Evolutionary conservation across 2,113 vertebrate genomes (phyloP).

Genomic region (Pristiophorus japonicus): DNA sequence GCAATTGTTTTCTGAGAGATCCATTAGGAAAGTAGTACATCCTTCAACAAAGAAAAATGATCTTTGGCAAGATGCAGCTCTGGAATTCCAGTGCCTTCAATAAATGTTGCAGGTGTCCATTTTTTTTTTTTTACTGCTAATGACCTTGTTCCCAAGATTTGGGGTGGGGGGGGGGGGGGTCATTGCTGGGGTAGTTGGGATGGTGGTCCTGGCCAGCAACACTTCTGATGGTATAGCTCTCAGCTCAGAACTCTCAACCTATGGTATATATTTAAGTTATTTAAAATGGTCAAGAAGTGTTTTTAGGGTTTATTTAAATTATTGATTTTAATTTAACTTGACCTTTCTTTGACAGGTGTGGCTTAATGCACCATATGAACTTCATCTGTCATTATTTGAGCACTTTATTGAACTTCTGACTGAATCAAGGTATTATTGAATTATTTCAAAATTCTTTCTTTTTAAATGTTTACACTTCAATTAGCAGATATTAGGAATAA

Average conservation of each 20-base stretch:
- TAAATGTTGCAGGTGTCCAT: background rate
- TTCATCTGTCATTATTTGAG: conserved; percentile 94
- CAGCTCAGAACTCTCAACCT: background rate
- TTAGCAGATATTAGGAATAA: background rate
- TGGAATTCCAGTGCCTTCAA: background rate
- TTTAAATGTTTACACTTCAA: background rate
- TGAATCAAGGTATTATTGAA: conserved; percentile 76
- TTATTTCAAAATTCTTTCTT: background rate
- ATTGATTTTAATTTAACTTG: background rate
- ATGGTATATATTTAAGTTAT: background rate
- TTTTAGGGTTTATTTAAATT: background rate
- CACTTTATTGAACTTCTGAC: conserved; percentile 97
- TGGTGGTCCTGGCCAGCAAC: background rate
- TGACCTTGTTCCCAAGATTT: background rate
- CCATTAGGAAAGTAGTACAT: background rate
- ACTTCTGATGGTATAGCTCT: background rate
- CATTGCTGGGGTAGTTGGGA: too few species aligned
- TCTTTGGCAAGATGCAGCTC: background rate
- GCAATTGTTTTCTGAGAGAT: background rate
- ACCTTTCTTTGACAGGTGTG: conserved; percentile 70
- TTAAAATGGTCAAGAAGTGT: background rate
- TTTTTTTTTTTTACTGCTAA: background rate
- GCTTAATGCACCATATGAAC: conserved; percentile 96
- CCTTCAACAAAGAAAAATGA: background rate
- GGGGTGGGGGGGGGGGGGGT: background rate